phyloP scores from a whole-genome alignment of 1,140 invertebrate genomes.

The Calliopsis andreniformis region DNA sequence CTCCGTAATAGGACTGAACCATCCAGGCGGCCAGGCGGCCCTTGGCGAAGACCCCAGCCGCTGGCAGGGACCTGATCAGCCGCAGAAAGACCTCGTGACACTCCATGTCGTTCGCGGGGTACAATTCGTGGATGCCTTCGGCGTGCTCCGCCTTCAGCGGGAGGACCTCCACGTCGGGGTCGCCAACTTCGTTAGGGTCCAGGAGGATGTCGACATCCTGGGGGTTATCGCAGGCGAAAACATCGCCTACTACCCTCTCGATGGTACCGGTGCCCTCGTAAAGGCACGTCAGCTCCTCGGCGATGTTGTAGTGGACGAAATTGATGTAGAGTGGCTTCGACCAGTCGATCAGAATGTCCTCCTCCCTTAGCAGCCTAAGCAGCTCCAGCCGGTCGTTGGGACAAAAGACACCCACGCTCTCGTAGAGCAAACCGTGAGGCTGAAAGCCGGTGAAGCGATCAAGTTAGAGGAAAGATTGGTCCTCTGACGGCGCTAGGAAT shows the following conservation, averaged over 20 bases:
- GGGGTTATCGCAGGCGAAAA: conserved; percentile 86
- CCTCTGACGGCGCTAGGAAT: not conserved
- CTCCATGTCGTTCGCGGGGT: conserved; percentile 93
- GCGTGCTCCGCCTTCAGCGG: conserved; percentile 89
- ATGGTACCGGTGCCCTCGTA: conserved; percentile 85
- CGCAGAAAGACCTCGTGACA: conserved; percentile 90
- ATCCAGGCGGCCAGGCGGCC: conserved; percentile 90
- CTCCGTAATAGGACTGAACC: conserved; percentile 93
- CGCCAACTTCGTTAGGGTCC: conserved; percentile 39
- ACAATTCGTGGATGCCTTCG: conserved; percentile 90
- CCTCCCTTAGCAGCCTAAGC: conserved; percentile 86
- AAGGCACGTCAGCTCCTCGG: conserved; percentile 86
- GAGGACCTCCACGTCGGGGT: conserved; percentile 77
- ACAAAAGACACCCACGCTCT: conserved; percentile 91
- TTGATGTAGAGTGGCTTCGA: conserved; percentile 90
- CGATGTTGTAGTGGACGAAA: conserved; percentile 89
- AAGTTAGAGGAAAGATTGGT: conserved; percentile 19
- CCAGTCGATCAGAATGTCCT: conserved; percentile 90
- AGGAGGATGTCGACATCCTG: conserved; percentile 53
- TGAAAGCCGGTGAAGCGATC: conserved; percentile 74
- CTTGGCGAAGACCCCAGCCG: conserved; percentile 87
- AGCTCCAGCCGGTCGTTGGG: conserved; percentile 87
- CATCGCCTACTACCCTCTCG: conserved; percentile 89
- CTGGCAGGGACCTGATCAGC: conserved; percentile 87
- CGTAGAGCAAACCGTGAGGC: conserved; percentile 89